Evolutionary conservation across 2,113 vertebrate genomes (phyloP).

Genomic region (Etheostoma spectabile): DNA sequence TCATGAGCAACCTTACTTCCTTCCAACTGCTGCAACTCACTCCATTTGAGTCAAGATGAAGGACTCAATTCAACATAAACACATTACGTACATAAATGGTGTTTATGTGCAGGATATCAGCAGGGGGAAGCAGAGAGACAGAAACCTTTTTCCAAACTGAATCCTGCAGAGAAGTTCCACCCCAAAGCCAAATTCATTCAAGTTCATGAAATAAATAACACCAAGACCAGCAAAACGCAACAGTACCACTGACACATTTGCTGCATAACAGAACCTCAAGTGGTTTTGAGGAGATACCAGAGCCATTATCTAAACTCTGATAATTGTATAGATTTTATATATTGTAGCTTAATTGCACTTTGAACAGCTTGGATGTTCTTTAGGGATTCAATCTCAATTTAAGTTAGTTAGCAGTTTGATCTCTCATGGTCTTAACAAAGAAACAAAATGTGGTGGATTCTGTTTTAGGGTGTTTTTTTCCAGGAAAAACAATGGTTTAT

Average conservation of each 20-base stretch:
- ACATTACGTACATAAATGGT: background rate
- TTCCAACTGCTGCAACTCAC: background rate
- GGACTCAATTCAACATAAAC: background rate
- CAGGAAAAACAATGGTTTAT: background rate
- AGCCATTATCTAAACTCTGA: background rate
- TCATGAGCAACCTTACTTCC: background rate
- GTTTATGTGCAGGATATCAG: constrained; percentile 1
- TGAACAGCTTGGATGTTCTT: background rate
- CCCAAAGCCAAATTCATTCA: background rate
- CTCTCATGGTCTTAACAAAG: background rate
- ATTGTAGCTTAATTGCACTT: background rate
- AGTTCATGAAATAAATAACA: background rate
- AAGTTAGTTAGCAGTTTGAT: background rate
- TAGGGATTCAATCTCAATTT: background rate
- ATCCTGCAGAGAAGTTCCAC: background rate
- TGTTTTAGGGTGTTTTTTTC: background rate
- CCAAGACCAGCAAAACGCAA: background rate
- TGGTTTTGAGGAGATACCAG: too few relatives aligned
- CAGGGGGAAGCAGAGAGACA: constrained; percentile 28
- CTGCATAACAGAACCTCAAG: background rate
- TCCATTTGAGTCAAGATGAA: background rate
- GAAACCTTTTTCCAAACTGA: background rate
- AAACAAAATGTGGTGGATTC: background rate
- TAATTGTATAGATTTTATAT: background rate
- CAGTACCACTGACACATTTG: background rate